Conservation (phyloP, 2,113 vertebrate species). For the Hystrix brachyura region DNA sequence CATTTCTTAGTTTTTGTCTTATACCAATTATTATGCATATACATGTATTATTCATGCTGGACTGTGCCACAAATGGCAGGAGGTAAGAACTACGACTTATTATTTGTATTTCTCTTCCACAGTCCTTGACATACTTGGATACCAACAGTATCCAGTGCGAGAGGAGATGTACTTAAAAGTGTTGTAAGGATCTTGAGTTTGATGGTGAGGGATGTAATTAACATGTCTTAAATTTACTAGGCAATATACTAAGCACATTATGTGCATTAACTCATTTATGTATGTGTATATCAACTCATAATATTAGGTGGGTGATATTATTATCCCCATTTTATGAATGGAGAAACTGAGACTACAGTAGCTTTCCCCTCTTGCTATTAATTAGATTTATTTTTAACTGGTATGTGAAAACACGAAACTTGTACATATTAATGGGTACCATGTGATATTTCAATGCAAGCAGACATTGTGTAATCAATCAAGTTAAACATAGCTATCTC, state of each 20-base stretch:
- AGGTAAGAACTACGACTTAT: not conserved
- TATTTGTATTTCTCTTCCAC: not conserved
- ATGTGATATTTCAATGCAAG: not conserved
- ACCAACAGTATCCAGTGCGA: not conserved
- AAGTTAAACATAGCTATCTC: not conserved
- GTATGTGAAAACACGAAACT: not conserved
- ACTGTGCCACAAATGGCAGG: not conserved
- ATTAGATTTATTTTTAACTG: not conserved
- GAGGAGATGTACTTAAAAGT: not conserved
- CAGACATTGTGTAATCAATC: not conserved
- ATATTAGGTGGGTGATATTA: not conserved
- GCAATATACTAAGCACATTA: not conserved
- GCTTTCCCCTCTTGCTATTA: no score
- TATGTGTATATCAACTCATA: not conserved
- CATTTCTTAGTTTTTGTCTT: not conserved
- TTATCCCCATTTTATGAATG: not conserved
- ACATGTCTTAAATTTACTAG: not conserved
- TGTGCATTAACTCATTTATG: not conserved
- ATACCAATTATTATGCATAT: accelerated
- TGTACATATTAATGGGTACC: not conserved
- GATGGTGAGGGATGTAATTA: not conserved
- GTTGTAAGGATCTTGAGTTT: not conserved
- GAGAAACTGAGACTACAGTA: not conserved
- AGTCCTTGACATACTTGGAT: not conserved
- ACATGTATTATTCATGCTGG: not conserved